Evolutionary conservation across 1,140 invertebrate genomes (phyloP), one percentile per base, ranked within the genome.

Genomic region (Conus ventricosus): DNA sequence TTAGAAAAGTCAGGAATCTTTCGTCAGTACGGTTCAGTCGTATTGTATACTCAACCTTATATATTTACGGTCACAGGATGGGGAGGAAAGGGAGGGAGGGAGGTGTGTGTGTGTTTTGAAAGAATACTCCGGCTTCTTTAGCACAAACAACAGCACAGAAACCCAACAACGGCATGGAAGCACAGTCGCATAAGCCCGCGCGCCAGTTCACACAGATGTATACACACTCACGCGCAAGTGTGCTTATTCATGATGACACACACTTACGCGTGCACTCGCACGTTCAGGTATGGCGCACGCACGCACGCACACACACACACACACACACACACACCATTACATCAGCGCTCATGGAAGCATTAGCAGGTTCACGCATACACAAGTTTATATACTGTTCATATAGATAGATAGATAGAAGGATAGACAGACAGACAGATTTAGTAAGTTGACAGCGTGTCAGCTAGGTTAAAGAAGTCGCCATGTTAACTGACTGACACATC

Each of bases 321-420:
- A 71, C 67, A 71, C 67, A 71, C 67, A 71, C 67, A 71, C 67
- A 71, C 67, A 71, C 67, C n/a, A n/a, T n/a, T n/a, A n/a, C n/a
- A n/a, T n/a, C 10, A 11, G 17, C 60, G 17, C 60, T 13, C 60
- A 63, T 20, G 17, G 11, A 63, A 11, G 17, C 60, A 63, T 20
- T 13, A 11, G 17, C 60, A 63, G 11, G 17, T 20, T 13, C 60
- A 63, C n/a, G n/a, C 60, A 63, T 20, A 63, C 60, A 63, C 60
- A 63, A 11, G 17, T 20, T 13, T 20, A 63, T 20, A 63, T 4
- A 63, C 60, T 13, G 11, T 13, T 20, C 67, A 71, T 0, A 71
- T 20, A 71, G 11, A 71, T 20, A 71, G 11, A 71, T 20, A 71
- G 11, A 71, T 20, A 4, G 57, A 60, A 0, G 15, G 57, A 71